Percentiles rank a stretch among this genome's conserved stretches.
Conservation (phyloP, 2,113 vertebrate genomes). For the Perccottus glenii region DNA sequence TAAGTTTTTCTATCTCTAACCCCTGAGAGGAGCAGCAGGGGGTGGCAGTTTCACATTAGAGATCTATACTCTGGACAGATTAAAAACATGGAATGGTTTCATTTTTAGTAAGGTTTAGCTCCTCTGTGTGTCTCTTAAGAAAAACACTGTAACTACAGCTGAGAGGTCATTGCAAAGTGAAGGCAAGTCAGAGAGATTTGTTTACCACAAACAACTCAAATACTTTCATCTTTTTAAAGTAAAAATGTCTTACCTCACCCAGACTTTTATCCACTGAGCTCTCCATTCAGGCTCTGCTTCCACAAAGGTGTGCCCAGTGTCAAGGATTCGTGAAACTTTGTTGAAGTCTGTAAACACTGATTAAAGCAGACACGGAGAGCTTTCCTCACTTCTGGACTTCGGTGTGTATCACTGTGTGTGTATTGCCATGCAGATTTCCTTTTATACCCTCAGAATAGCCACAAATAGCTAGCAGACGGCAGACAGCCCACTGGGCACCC, state of each 20-base stretch:
- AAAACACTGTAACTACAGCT: neutral
- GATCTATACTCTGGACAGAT: neutral
- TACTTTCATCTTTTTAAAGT: neutral
- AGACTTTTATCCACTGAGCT: constrained; percentile 30
- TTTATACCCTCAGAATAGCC: constrained; percentile 90
- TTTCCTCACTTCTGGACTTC: constrained; percentile 74
- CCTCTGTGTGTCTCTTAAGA: neutral
- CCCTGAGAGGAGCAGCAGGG: neutral
- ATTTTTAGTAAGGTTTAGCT: constrained; percentile 1
- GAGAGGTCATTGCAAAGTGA: constrained; percentile 1
- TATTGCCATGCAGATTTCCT: constrained; percentile 82
- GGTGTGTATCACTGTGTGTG: constrained; percentile 65
- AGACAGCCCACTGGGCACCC: constrained; percentile 80
- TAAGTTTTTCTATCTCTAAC: neutral
- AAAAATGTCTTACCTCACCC: constrained; percentile 65
- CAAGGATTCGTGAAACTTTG: constrained; percentile 3
- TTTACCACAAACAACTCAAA: constrained; percentile 6
- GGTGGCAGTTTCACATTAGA: neutral
- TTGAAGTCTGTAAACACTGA: constrained; percentile 6
- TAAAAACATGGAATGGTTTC: neutral
- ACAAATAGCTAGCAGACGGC: constrained; percentile 87
- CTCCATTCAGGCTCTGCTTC: constrained; percentile 43
- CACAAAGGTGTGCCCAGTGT: constrained; percentile 13
- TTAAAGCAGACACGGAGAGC: constrained; percentile 24
- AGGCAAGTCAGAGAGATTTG: neutral